phyloP scores from a whole-genome alignment of 2,113 vertebrate species.

The Genyomyrus donnyi region DNA sequence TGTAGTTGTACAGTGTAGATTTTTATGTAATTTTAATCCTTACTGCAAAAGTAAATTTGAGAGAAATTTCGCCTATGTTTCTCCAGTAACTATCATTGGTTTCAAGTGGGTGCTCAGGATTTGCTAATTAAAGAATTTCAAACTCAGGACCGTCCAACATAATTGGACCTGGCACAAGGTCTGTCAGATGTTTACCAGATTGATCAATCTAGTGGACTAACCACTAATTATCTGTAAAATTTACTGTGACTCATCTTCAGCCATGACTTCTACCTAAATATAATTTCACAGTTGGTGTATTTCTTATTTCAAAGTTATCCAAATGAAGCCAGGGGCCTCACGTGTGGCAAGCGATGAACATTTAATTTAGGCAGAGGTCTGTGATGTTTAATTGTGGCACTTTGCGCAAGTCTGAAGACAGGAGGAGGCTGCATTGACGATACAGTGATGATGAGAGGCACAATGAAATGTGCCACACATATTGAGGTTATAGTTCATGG shows the following conservation, averaged over 20 bases:
- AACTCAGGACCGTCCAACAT: not conserved
- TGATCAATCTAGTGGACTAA: not conserved
- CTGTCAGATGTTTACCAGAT: not conserved
- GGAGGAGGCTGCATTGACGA: not conserved
- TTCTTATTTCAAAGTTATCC: not conserved
- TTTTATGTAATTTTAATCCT: not conserved
- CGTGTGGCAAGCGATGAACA: not conserved
- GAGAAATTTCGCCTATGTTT: not conserved
- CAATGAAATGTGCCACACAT: not conserved
- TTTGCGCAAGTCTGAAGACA: not conserved
- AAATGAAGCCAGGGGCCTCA: not conserved
- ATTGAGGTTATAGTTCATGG: not conserved
- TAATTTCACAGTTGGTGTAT: not conserved
- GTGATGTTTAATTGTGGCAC: not conserved
- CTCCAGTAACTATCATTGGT: not conserved
- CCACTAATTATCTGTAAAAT: not conserved
- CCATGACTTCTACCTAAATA: not conserved
- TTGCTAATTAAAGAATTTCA: not conserved
- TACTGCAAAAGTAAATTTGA: not conserved
- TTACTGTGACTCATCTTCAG: not conserved
- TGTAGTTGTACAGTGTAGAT: not conserved
- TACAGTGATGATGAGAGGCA: not conserved
- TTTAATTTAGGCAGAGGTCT: not conserved
- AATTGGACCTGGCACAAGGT: not conserved
- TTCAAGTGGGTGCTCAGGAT: not conserved